Evolutionary conservation across 1,140 invertebrate species (phyloP).

Genomic region (Ditylenchus dipsaci): DNA sequence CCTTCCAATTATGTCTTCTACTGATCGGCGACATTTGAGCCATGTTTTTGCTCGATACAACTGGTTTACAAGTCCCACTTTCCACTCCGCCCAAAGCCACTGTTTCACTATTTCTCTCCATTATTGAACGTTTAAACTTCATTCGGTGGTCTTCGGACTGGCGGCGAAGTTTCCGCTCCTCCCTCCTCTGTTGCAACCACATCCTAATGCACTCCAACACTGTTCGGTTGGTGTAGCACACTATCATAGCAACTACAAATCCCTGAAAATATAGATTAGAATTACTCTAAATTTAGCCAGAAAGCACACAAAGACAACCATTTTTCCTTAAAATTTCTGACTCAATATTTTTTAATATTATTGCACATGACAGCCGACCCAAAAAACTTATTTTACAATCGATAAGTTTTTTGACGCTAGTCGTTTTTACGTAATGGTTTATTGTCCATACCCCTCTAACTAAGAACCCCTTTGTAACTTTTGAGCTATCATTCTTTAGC

Average conservation of each 20-base stretch:
- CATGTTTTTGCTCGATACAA: too few species aligned
- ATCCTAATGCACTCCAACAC: constrained; percentile 1
- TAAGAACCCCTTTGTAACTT: too few species aligned
- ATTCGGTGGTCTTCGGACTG: too few species aligned
- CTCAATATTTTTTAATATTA: neutral
- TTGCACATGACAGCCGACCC: neutral
- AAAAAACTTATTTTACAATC: too few species aligned
- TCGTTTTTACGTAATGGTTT: too few species aligned
- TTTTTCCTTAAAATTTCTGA: neutral
- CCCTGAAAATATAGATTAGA: neutral
- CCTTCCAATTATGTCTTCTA: too few species aligned
- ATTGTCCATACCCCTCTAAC: too few species aligned
- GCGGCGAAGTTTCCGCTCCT: neutral
- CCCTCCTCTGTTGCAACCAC: constrained; percentile 6
- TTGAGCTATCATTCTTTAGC: too few species aligned
- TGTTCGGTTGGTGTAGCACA: constrained; percentile 8
- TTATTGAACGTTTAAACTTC: constrained; percentile 5
- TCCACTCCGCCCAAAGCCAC: neutral
- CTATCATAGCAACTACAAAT: constrained; percentile 1
- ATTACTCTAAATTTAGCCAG: neutral
- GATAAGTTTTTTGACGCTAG: too few species aligned
- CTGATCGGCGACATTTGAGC: too few species aligned
- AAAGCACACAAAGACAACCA: neutral
- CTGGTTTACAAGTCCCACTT: too few species aligned
- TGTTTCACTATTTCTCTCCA: constrained; percentile 5